These are phyloP conservation scores for Pao palembangensis DNA, from an alignment of 2,113 vertebrate species.

Conservation along the genomic window DNA sequence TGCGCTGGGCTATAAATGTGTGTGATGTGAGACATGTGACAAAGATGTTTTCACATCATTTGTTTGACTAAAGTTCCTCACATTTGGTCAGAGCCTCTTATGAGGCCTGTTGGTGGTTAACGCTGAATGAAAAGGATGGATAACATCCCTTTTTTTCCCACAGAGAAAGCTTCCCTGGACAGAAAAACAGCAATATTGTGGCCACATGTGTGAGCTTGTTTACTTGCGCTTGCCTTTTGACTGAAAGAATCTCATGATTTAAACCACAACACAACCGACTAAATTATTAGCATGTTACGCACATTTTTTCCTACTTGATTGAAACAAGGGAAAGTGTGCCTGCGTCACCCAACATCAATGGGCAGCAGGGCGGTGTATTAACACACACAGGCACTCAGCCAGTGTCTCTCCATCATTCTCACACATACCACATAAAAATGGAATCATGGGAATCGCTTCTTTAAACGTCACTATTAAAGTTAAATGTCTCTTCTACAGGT, in stretches of 20 bases:
- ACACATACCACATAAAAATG: constrained; percentile 35
- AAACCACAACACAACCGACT: constrained; percentile 60
- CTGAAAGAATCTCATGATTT: constrained; percentile 66
- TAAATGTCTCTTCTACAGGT: constrained; percentile 32
- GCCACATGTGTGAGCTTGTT: constrained; percentile 72
- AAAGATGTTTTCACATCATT: constrained; percentile 5
- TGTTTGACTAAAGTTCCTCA: constrained; percentile 10
- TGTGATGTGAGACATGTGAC: neutral
- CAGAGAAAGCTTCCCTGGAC: constrained; percentile 40
- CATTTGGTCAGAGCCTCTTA: constrained; percentile 16
- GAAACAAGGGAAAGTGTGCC: constrained; percentile 35
- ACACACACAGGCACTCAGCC: constrained; percentile 16
- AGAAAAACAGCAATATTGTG: constrained; percentile 58
- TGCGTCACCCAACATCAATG: constrained; percentile 19
- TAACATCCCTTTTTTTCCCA: constrained; percentile 39
- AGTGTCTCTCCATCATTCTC: constrained; percentile 33
- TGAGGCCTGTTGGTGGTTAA: constrained; percentile 27
- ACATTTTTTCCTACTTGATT: constrained; percentile 30
- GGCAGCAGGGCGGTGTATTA: constrained; percentile 11
- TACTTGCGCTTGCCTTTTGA: constrained; percentile 64
- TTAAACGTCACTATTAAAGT: constrained; percentile 64
- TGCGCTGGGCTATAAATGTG: neutral
- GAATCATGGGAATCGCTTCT: constrained; percentile 68
- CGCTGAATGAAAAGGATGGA: constrained; percentile 35
- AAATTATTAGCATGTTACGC: constrained; percentile 68